Evolutionary conservation across 2,797 vertebrate species (phyloP).

Genomic region (Pagetopsis macropterus): DNA sequence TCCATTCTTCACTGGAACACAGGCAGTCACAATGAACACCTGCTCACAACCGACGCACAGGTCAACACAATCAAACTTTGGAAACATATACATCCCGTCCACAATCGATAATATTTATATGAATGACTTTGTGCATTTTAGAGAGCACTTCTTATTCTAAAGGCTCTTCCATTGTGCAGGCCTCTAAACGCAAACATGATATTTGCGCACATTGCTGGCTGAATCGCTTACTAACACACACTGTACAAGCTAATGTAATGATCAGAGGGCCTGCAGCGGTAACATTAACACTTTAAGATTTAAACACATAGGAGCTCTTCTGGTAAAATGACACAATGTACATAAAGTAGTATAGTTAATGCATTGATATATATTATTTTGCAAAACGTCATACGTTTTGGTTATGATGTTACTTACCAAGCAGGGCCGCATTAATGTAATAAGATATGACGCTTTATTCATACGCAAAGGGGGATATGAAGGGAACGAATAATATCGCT

Average conservation of each 20-base stretch:
- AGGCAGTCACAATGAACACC: not conserved
- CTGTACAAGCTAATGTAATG: not conserved
- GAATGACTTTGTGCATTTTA: not conserved
- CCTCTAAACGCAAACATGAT: not conserved
- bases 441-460: too few relatives aligned
- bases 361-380: not conserved
- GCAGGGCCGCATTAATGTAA: not conserved
- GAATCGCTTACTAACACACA: not conserved
- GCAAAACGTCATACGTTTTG: not conserved
- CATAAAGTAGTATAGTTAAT: not conserved
- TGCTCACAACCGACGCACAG: not conserved
- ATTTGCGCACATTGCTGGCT: too few relatives aligned
- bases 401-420: too few relatives aligned
- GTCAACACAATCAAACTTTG: not conserved
- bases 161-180: not conserved
- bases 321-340: not conserved
- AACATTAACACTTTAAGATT: not conserved
- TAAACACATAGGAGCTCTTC: not conserved
- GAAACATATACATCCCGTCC: not conserved
- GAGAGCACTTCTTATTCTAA: not conserved
- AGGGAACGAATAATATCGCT: fast-evolving
- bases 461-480: fast-evolving
- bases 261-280: not conserved
- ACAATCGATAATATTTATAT: not conserved
- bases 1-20: slow-evolving; percentile 76